Conservation (phyloP, 1,140 invertebrate species). For the Drosophila sulfurigaster region DNA sequence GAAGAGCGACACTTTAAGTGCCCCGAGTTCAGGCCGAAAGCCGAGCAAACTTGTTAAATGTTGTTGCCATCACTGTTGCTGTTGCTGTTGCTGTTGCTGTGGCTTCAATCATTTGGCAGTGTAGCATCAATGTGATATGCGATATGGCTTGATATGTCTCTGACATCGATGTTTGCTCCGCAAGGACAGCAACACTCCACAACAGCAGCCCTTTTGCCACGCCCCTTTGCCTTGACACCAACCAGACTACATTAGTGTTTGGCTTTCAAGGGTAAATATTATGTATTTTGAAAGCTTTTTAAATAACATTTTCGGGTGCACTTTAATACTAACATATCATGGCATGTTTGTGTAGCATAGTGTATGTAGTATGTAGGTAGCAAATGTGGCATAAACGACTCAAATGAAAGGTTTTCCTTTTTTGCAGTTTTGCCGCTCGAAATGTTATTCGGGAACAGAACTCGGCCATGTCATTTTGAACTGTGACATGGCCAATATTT, state of each 20-base stretch:
- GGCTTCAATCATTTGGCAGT: constrained; percentile 40
- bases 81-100: constrained; percentile 18
- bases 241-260: not conserved
- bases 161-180: constrained; percentile 12
- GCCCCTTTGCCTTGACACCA: not conserved
- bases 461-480: constrained; percentile 25
- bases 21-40: constrained; percentile 44
- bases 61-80: constrained; percentile 18
- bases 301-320: not conserved
- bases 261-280: constrained; percentile 3
- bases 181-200: constrained; percentile 30
- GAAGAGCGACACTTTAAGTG: constrained; percentile 77
- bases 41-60: constrained; percentile 52
- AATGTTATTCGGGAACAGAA: constrained; percentile 11
- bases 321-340: too few species aligned
- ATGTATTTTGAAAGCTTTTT: not conserved
- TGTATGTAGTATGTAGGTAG: not conserved
- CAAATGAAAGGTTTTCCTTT: constrained; percentile 17
- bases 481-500: constrained; percentile 38
- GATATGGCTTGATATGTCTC: constrained; percentile 42
- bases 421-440: constrained; percentile 17
- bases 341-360: constrained; percentile 9
- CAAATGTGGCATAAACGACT: constrained; percentile 21
- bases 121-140: constrained; percentile 34
- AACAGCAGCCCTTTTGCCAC: constrained; percentile 12